Conservation (phyloP, 2,888 invertebrate species). For the Anthophora plumipes region DNA sequence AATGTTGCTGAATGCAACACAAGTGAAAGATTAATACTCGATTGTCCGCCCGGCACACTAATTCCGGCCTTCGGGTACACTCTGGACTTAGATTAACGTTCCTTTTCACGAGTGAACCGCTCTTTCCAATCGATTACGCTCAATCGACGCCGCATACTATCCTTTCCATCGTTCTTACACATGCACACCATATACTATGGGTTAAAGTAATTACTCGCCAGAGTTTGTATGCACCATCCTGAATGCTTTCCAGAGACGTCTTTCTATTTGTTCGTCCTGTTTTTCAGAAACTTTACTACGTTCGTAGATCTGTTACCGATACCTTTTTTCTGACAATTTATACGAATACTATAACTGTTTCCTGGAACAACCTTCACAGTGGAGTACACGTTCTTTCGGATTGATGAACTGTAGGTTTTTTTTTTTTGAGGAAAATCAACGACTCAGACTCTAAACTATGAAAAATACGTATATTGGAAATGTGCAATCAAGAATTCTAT, state of each 20-base stretch:
- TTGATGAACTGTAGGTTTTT: too few species aligned
- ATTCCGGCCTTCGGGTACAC: constrained; percentile 37
- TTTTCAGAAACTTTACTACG: not conserved
- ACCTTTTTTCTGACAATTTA: not conserved
- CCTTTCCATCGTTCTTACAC: constrained; percentile 9
- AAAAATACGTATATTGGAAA: too few species aligned
- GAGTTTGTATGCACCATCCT: not conserved
- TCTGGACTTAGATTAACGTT: constrained; percentile 35
- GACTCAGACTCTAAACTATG: too few species aligned
- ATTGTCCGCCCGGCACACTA: constrained; percentile 67
- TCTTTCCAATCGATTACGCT: constrained; percentile 34
- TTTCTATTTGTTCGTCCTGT: not conserved
- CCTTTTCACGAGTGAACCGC: constrained; percentile 31
- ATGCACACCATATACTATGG: not conserved
- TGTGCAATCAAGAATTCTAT: too few species aligned
- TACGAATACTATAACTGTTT: not conserved
- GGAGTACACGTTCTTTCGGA: too few species aligned
- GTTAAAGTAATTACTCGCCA: not conserved
- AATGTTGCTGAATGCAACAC: constrained; percentile 16
- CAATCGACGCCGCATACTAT: not conserved
- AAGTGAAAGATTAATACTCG: constrained; percentile 71
- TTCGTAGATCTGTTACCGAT: not conserved
- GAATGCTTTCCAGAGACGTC: not conserved
- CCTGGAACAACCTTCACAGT: not conserved
- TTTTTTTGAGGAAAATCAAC: too few species aligned